Evolutionary conservation across 2,888 invertebrate genomes (phyloP).

Genomic region (Lypha dubia): DNA sequence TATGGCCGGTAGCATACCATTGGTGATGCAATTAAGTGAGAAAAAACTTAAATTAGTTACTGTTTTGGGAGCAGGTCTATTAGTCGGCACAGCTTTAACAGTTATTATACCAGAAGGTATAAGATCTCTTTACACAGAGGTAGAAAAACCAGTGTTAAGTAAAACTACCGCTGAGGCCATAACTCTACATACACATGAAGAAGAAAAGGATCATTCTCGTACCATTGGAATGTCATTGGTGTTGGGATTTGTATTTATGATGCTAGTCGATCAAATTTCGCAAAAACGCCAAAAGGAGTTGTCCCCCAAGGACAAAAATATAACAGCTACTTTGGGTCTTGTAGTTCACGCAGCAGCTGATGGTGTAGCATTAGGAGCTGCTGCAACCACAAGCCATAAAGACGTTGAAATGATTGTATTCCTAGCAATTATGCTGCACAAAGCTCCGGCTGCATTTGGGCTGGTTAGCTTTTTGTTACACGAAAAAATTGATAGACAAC

Average conservation of each 20-base stretch:
- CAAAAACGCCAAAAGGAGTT: conserved; percentile 84
- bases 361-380: conserved; percentile 98
- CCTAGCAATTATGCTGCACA: conserved; percentile 99
- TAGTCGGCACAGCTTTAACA: conserved; percentile 98
- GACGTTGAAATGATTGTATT: conserved; percentile 99
- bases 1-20: conserved; percentile 96
- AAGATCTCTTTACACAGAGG: conserved; percentile 88
- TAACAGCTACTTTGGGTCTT: conserved; percentile 97
- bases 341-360: conserved; percentile 99
- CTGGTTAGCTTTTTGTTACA: conserved; percentile 98
- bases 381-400: conserved; percentile 96
- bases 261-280: conserved; percentile 94
- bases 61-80: conserved; percentile 97
- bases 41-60: conserved; percentile 96
- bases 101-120: conserved; percentile 99
- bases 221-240: conserved; percentile 96
- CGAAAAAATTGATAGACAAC: conserved; percentile 93
- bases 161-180: conserved; percentile 15
- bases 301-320: conserved; percentile 87
- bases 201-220: conserved; percentile 78
- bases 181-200: conserved; percentile 18
- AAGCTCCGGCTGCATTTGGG: conserved; percentile 99
- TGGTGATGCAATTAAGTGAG: conserved; percentile 97
- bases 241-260: conserved; percentile 97
- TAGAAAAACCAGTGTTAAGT: conserved; percentile 12